Evolutionary conservation across 2,888 invertebrate genomes (phyloP).

Genomic region (Troides aeacus): DNA sequence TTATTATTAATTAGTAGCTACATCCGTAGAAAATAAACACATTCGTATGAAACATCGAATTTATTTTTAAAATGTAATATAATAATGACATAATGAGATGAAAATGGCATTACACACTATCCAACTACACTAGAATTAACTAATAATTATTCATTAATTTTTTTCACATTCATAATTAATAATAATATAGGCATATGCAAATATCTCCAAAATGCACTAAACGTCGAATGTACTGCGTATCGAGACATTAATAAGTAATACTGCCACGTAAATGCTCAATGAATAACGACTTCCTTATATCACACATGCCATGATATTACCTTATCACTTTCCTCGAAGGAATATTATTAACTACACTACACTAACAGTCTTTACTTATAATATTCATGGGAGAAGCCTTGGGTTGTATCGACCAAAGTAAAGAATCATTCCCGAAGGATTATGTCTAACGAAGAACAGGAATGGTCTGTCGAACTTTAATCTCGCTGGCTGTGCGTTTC

Average conservation of each 20-base stretch:
- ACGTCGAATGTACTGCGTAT: constrained; percentile 52
- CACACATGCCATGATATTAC: constrained; percentile 59
- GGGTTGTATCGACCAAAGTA: constrained; percentile 94
- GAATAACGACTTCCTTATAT: constrained; percentile 59
- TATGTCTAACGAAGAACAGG: constrained; percentile 92
- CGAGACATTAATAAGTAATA: constrained; percentile 67
- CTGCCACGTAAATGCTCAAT: constrained; percentile 75
- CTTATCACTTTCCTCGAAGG: constrained; percentile 76
- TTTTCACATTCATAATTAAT: constrained; percentile 55
- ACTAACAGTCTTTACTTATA: constrained; percentile 70
- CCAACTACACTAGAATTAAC: constrained; percentile 50
- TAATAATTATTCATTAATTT: constrained; percentile 47
- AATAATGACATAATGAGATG: constrained; percentile 45
- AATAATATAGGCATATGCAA: constrained; percentile 46
- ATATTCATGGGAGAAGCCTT: constrained; percentile 85
- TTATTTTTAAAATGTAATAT: constrained; percentile 55
- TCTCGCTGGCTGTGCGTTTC: constrained; percentile 82
- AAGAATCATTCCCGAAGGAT: constrained; percentile 93
- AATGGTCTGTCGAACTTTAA: constrained; percentile 93
- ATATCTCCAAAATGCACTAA: constrained; percentile 32
- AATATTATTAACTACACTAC: constrained; percentile 66
- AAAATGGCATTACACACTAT: constrained; percentile 44
- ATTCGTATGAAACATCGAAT: constrained; percentile 43
- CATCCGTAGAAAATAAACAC: background rate
- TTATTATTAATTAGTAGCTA: background rate